These are phyloP conservation scores for Microchirus variegatus DNA, from an alignment of 2,797 vertebrate genomes.

Conservation along the genomic window DNA sequence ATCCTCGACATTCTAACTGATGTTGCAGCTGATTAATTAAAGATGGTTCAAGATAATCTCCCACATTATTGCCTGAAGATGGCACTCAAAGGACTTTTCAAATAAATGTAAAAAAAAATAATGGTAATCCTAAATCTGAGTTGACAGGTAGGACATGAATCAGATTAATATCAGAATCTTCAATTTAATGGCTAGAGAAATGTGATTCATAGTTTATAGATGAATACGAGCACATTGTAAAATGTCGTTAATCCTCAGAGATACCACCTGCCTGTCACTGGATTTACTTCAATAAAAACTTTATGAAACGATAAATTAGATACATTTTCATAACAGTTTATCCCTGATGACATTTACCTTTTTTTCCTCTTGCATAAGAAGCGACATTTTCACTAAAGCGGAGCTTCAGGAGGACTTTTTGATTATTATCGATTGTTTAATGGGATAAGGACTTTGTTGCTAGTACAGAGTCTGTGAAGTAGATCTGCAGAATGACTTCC, in stretches of 20 bases:
- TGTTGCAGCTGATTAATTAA: too few relatives aligned
- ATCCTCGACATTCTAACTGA: too few relatives aligned
- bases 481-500: too few relatives aligned
- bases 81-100: neutral
- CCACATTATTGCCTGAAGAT: too few relatives aligned
- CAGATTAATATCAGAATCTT: conserved; percentile 4
- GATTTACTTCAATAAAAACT: conserved; percentile 3
- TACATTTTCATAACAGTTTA: neutral
- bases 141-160: neutral
- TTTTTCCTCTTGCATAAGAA: neutral
- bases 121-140: neutral
- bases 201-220: neutral
- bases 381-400: neutral
- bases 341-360: neutral
- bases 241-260: conserved; percentile 4
- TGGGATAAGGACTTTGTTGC: too few relatives aligned
- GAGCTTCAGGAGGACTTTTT: too few relatives aligned
- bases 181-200: neutral
- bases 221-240: conserved; percentile 3
- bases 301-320: neutral
- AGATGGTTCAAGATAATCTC: too few relatives aligned
- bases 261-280: neutral
- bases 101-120: neutral
- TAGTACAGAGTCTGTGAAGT: too few relatives aligned
- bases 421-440: too few relatives aligned